A percentile compares a stretch with the other conserved stretches of the same genome.
Conservation (phyloP, 2,797 vertebrate genomes). For the Eupleurogrammus muticus region DNA sequence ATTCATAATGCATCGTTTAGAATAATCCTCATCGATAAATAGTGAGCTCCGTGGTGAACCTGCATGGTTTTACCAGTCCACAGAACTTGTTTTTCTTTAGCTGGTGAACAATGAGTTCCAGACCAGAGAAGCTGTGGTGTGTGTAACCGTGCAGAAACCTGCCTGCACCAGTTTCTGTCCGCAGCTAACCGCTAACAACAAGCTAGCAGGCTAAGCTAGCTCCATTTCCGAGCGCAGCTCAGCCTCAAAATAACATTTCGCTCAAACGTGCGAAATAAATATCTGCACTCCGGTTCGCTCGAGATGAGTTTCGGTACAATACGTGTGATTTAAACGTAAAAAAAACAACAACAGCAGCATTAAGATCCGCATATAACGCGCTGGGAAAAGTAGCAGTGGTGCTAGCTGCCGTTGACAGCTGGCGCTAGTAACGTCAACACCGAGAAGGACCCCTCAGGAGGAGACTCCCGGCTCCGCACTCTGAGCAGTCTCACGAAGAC, state of each 20-base stretch:
- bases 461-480: neutral
- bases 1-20: constrained; percentile 41
- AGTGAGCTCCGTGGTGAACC: constrained; percentile 25
- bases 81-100: constrained; percentile 39
- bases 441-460: constrained; percentile 55
- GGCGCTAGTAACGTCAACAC: constrained; percentile 73
- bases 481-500: no score
- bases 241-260: constrained; percentile 6
- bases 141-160: constrained; percentile 50
- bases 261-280: neutral
- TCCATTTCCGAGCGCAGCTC: constrained; percentile 3
- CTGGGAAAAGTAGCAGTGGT: constrained; percentile 7
- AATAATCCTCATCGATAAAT: constrained; percentile 1
- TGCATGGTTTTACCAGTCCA: constrained; percentile 41
- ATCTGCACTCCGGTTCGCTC: neutral
- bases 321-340: neutral
- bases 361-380: constrained; percentile 19
- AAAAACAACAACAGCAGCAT: neutral
- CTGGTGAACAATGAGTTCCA: constrained; percentile 63
- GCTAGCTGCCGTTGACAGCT: constrained; percentile 76
- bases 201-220: constrained; percentile 72
- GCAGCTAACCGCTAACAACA: constrained; percentile 80
- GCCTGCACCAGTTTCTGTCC: constrained; percentile 59
- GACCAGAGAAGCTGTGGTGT: constrained; percentile 31
- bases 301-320: neutral